Evolutionary conservation across 2,797 vertebrate genomes (phyloP), one percentile per base, ranked within the genome.

Genomic region (Urophycis tenuis): DNA sequence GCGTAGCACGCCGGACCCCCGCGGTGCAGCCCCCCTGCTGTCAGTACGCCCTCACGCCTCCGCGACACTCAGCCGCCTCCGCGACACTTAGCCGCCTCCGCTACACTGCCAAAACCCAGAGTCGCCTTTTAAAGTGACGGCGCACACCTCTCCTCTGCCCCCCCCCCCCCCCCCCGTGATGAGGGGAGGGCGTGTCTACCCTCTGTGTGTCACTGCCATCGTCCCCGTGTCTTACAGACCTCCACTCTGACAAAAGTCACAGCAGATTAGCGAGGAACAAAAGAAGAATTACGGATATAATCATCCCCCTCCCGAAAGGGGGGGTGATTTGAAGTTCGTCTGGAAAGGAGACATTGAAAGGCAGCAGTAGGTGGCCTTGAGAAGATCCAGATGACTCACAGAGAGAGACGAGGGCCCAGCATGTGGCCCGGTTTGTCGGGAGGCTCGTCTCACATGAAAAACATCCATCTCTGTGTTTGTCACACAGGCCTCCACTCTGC

Each of bases 251-350:
- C 85, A 86, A 85, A 86, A 84, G 22, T n/a, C 22, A 73, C 83
- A 81, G 82, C 83, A 84, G 85, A 89, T 88, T 88, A 89, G 53
- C 3, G 3, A 17, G 33, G 71, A 80, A 87, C 87, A 89, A 87
- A 81, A 76, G 36, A 67, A 81, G 85, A 87, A 87, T 87, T 85
- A 87, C 31, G 75, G 81, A 85, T 82, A 89, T 85, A 88, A 87
- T 76, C 2, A 78, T 36, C 82, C 81, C 84, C 80, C 81, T 83
- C 80, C 80, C 39, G 77, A 79, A 74, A 80, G 80, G 78, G n/a
- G 64, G 64, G 29, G 10, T 11, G 64, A 69, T 69, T 30, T 60
- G 22, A 12, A 70, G 14, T 30, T 12, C 2, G 64, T 10, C 67
- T 32, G 67, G 32, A 32, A 32, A 17, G 15, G 67, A 31, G 67